A percentile compares a stretch with the other conserved stretches of the same genome.
Conservation (phyloP, 2,888 invertebrate species). For the Drosophila austrosaltans region DNA sequence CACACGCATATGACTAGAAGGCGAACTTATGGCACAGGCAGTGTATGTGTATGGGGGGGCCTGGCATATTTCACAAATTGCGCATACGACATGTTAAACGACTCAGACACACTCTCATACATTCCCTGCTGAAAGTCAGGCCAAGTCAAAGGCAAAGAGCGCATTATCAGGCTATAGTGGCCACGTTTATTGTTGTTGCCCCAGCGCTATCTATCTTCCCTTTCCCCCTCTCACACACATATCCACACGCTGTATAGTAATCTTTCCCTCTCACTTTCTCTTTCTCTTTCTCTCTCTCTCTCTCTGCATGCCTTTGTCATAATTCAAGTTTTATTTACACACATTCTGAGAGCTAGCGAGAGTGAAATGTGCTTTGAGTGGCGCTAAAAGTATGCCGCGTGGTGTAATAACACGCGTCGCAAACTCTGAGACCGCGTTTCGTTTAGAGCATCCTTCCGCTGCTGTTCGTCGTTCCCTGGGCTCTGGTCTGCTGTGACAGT, state of each 20-base stretch:
- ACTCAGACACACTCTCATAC: slow-evolving; percentile 43
- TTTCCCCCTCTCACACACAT: background rate
- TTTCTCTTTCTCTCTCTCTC: slow-evolving; percentile 35
- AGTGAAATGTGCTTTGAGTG: slow-evolving; percentile 66
- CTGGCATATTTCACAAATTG: slow-evolving; percentile 75
- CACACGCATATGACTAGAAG: slow-evolving; percentile 8
- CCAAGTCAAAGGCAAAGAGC: slow-evolving; percentile 53
- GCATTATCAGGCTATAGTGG: slow-evolving; percentile 68
- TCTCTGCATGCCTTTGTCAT: slow-evolving; percentile 67
- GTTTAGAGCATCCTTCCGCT: background rate
- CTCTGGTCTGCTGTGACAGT: slow-evolving; percentile 56
- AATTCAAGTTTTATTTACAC: slow-evolving; percentile 72
- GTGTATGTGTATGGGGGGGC: slow-evolving; percentile 16
- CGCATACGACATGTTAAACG: slow-evolving; percentile 76
- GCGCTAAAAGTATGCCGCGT: slow-evolving; percentile 74
- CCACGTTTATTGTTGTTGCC: slow-evolving; percentile 35
- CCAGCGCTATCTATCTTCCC: background rate
- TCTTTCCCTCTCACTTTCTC: background rate
- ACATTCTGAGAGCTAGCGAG: slow-evolving; percentile 27
- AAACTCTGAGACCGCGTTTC: slow-evolving; percentile 9
- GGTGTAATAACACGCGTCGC: slow-evolving; percentile 71
- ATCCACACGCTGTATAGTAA: too few species aligned
- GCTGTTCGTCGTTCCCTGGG: background rate
- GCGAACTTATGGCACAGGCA: slow-evolving; percentile 61
- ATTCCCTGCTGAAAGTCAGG: slow-evolving; percentile 31